Conservation (phyloP, 2,113 vertebrate species). For the Vulpes ferrilata region DNA sequence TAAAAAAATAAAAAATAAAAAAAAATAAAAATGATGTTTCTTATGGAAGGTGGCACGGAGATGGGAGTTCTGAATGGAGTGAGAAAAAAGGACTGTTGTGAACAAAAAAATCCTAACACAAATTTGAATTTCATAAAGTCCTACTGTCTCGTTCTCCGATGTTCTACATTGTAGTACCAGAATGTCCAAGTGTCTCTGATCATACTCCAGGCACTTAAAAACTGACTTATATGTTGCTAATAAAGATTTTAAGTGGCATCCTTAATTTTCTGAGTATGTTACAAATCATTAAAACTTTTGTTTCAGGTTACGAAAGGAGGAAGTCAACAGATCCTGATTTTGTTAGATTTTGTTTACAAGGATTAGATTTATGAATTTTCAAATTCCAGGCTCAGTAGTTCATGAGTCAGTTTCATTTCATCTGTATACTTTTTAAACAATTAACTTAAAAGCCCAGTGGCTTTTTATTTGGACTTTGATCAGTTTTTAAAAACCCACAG, state of each 20-base stretch:
- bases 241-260: conserved; percentile 22
- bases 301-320: conserved; percentile 31
- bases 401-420: conserved; percentile 61
- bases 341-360: conserved; percentile 72
- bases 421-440: conserved; percentile 63
- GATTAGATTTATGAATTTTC: conserved; percentile 75
- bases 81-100: background rate
- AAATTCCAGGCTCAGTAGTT: conserved; percentile 57
- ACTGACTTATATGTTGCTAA: background rate
- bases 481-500: conserved; percentile 12
- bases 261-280: conserved; percentile 27
- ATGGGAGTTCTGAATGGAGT: background rate
- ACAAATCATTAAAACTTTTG: conserved; percentile 40
- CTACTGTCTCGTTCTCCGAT: background rate
- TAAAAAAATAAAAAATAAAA: too few relatives aligned
- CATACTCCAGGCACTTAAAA: conserved; percentile 33
- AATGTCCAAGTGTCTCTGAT: background rate
- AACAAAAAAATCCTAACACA: conserved; percentile 19
- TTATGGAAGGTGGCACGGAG: background rate
- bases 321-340: conserved; percentile 58
- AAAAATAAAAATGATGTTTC: background rate
- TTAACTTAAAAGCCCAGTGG: conserved; percentile 4
- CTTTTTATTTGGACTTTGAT: conserved; percentile 56
- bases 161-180: background rate
- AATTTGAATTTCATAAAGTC: conserved; percentile 26